phyloP scores from a whole-genome alignment of 2,113 vertebrate species.

The human (Homo sapiens) region DNA sequence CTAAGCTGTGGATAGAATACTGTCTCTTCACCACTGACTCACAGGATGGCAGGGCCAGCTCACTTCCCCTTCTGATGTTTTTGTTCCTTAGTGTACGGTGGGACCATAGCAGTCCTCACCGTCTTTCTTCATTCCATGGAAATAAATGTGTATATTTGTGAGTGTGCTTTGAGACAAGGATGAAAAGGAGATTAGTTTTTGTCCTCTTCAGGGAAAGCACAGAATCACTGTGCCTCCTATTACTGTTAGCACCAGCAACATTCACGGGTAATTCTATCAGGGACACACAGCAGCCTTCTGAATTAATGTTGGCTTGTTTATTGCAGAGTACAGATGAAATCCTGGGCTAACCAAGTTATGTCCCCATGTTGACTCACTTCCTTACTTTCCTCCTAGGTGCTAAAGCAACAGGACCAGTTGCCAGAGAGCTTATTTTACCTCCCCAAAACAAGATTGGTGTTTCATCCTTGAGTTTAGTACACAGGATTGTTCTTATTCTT shows the following conservation, averaged over 20 bases:
- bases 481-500: background rate
- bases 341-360: slow-evolving; percentile 15
- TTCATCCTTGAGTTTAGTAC: background rate
- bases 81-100: background rate
- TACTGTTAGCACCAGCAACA: background rate
- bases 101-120: background rate
- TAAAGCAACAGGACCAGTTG: background rate
- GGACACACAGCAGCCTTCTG: background rate
- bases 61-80: slow-evolving; percentile 42
- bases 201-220: background rate
- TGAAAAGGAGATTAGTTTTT: background rate
- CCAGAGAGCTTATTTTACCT: background rate
- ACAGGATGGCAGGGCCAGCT: slow-evolving; percentile 11
- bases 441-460: background rate
- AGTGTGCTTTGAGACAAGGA: background rate
- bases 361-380: background rate
- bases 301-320: background rate
- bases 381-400: background rate
- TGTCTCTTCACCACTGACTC: slow-evolving; percentile 47
- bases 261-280: background rate
- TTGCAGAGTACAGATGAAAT: slow-evolving; percentile 3
- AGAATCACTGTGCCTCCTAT: background rate
- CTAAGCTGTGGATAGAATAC: background rate
- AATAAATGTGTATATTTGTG: background rate
- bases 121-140: background rate